phyloP scores from a whole-genome alignment of 2,797 vertebrate genomes.

The Amazona ochrocephala region DNA sequence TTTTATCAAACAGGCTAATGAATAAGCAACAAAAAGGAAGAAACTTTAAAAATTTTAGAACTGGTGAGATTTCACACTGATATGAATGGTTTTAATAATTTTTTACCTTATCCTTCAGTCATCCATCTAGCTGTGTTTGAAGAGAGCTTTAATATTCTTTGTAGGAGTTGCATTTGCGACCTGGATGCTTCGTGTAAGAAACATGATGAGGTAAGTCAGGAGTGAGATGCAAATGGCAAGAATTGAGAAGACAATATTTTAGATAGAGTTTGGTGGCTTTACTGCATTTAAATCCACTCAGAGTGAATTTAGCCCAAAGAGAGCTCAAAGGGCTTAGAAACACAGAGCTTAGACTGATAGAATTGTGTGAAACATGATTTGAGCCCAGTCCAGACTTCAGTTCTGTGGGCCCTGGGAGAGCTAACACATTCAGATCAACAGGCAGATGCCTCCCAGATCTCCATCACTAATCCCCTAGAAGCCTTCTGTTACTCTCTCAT shows the following conservation, averaged over 20 bases:
- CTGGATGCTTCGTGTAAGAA: neutral
- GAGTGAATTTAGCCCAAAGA: neutral
- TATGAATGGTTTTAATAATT: neutral
- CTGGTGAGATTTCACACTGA: neutral
- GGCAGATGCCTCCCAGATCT: slow-evolving; percentile 58
- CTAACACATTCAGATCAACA: slow-evolving; percentile 55
- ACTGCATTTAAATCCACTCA: slow-evolving; percentile 1
- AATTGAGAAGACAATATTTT: neutral
- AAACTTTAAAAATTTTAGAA: neutral
- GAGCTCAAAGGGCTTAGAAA: neutral
- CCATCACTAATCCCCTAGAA: slow-evolving; percentile 33
- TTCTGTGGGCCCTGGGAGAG: slow-evolving; percentile 34
- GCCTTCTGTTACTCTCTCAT: slow-evolving; percentile 58
- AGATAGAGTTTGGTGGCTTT: neutral
- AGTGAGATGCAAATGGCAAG: neutral
- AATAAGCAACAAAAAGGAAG: neutral
- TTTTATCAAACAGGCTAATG: neutral
- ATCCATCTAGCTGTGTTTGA: neutral
- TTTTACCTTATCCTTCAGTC: neutral
- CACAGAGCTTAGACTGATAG: neutral
- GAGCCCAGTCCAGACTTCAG: slow-evolving; percentile 51
- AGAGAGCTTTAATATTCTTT: neutral
- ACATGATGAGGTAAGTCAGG: neutral
- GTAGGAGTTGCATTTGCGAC: neutral
- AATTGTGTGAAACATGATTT: slow-evolving; percentile 43